Conservation (phyloP, 2,888 invertebrate species). For the Pherbina coryleti region DNA sequence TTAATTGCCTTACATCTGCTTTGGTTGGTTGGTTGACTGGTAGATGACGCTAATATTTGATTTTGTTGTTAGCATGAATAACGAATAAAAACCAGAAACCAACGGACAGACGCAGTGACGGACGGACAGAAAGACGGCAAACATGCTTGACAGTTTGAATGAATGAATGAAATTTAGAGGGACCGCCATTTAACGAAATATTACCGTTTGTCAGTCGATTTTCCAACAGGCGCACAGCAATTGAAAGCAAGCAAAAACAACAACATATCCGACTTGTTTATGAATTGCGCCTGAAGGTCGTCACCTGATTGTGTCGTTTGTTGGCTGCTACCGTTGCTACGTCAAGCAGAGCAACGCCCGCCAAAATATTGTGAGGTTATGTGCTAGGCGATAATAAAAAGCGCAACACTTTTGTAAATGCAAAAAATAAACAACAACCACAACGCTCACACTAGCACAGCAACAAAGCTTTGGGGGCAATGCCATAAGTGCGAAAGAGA, state of each 20-base stretch:
- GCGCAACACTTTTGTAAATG: constrained; percentile 39
- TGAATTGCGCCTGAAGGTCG: neutral
- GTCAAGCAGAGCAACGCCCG: constrained; percentile 51
- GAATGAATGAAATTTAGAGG: too few relatives aligned
- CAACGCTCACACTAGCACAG: neutral
- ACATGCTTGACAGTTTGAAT: too few relatives aligned
- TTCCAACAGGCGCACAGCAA: constrained; percentile 59
- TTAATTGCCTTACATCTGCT: neutral
- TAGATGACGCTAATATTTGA: neutral
- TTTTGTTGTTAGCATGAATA: neutral
- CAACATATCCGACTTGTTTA: neutral
- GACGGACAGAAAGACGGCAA: neutral
- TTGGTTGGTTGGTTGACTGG: constrained; percentile 2
- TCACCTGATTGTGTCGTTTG: neutral
- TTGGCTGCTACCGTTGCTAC: neutral
- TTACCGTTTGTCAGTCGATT: constrained; percentile 59
- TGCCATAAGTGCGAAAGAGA: neutral
- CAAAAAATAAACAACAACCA: neutral
- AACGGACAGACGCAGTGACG: neutral
- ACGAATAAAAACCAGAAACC: neutral
- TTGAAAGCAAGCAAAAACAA: constrained; percentile 18
- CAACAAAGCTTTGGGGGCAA: neutral
- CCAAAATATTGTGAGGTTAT: constrained; percentile 56
- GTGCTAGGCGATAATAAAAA: constrained; percentile 55
- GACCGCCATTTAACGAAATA: constrained; percentile 29